A percentile compares a stretch with the other conserved stretches of the same genome.
These are phyloP conservation scores for Tribolium freemani DNA, from an alignment of 2,888 invertebrate species.

Conservation along the genomic window DNA sequence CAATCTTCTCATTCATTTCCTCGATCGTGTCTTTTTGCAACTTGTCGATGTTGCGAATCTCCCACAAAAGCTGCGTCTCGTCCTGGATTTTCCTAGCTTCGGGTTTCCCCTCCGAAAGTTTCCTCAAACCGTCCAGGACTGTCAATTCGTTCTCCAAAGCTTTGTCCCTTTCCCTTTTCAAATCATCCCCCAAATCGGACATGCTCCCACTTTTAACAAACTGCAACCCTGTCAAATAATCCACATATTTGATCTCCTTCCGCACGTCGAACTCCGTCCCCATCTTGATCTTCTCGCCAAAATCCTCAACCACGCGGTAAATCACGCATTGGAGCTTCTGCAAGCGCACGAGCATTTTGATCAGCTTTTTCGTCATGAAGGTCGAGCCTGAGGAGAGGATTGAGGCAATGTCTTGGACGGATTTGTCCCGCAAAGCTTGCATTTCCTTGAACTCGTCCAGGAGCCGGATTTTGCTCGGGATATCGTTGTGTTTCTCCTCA, in stretches of 20 bases:
- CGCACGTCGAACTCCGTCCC: constrained; percentile 69
- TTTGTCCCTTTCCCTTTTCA: constrained; percentile 68
- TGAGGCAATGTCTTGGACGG: constrained; percentile 52
- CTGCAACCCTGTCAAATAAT: constrained; percentile 67
- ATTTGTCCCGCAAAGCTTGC: constrained; percentile 56
- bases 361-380: constrained; percentile 58
- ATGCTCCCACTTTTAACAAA: constrained; percentile 73
- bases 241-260: constrained; percentile 71
- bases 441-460: constrained; percentile 60
- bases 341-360: constrained; percentile 60
- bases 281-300: constrained; percentile 63
- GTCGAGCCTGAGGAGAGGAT: constrained; percentile 42
- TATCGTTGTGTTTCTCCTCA: constrained; percentile 56
- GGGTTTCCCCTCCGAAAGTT: constrained; percentile 61
- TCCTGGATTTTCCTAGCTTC: constrained; percentile 49
- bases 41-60: constrained; percentile 64
- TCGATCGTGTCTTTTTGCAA: constrained; percentile 64
- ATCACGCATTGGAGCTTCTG: constrained; percentile 63
- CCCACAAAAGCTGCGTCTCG: constrained; percentile 65
- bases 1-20: constrained; percentile 61
- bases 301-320: constrained; percentile 59
- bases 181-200: constrained; percentile 71
- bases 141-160: constrained; percentile 60
- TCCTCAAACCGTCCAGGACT: constrained; percentile 64
- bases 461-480: constrained; percentile 57